A percentile compares a stretch with the other conserved stretches of the same genome.
Conservation (phyloP, 2,113 vertebrate genomes). For the Spea bombifrons region DNA sequence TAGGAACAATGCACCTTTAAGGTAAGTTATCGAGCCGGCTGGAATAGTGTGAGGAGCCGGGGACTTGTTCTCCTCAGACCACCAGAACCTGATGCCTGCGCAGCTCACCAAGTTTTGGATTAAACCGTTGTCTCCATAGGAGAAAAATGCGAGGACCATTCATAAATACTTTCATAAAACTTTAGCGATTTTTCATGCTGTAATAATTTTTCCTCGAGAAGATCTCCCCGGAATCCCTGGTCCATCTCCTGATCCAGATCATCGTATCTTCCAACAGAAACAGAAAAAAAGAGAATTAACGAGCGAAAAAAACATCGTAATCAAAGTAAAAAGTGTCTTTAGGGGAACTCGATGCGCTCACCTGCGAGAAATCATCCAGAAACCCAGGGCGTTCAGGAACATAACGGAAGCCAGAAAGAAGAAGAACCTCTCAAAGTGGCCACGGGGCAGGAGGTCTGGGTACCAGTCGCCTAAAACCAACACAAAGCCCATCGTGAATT, state of each 20-base stretch:
- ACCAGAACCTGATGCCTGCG: conserved; percentile 51
- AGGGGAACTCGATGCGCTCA: conserved; percentile 54
- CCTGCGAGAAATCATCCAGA: conserved; percentile 83
- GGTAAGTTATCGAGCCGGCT: too few relatives aligned
- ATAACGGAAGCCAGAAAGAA: conserved; percentile 81
- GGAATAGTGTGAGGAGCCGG: too few relatives aligned
- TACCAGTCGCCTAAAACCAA: conserved; percentile 79
- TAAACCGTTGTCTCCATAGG: conserved; percentile 68
- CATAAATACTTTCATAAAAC: conserved; percentile 73
- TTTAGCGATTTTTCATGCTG: conserved; percentile 72
- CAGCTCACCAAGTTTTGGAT: conserved; percentile 23
- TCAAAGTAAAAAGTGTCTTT: background rate
- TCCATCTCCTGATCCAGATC: conserved; percentile 69
- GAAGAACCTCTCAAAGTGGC: conserved; percentile 88
- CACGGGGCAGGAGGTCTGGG: conserved; percentile 77
- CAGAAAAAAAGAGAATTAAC: too few relatives aligned
- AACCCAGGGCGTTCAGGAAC: conserved; percentile 74
- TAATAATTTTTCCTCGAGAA: conserved; percentile 74
- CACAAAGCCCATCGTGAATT: background rate
- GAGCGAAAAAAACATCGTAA: too few relatives aligned
- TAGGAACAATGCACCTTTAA: too few relatives aligned
- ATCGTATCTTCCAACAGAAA: conserved; percentile 67
- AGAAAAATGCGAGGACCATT: conserved; percentile 64
- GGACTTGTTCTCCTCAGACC: background rate
- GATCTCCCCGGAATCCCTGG: conserved; percentile 59